phyloP scores from a whole-genome alignment of 2,113 vertebrate genomes.

The Lutjanus erythropterus region DNA sequence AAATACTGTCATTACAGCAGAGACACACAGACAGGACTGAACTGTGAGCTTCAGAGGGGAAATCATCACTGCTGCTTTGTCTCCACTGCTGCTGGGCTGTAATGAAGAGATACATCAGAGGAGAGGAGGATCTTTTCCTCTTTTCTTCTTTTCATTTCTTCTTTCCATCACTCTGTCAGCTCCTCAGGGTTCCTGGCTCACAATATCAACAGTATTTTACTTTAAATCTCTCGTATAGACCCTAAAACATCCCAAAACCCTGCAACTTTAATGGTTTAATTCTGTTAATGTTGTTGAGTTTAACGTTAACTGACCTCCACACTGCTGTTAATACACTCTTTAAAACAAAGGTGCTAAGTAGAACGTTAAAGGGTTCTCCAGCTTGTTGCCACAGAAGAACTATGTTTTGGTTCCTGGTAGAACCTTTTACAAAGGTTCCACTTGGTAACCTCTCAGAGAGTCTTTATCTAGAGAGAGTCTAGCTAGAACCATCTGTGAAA shows the following conservation, averaged over 20 bases:
- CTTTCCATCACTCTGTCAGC: conserved; percentile 1
- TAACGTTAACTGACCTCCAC: too few species aligned
- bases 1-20: conserved; percentile 71
- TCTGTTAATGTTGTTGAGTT: too few species aligned
- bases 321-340: too few species aligned
- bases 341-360: too few species aligned
- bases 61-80: not conserved
- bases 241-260: not conserved
- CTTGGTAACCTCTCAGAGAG: too few species aligned
- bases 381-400: too few species aligned
- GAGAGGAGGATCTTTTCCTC: not conserved
- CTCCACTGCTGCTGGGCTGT: not conserved
- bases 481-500: too few species aligned
- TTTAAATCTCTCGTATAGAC: too few species aligned
- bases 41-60: not conserved
- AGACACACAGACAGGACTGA: not conserved
- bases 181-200: not conserved
- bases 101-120: conserved; percentile 8
- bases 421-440: too few species aligned
- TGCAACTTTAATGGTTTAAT: not conserved
- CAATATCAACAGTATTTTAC: not conserved
- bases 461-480: too few species aligned
- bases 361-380: too few species aligned
- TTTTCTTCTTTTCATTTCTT: not conserved
- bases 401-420: too few species aligned